Evolutionary conservation across 1,140 invertebrate species (phyloP), one percentile per base, ranked within the genome.

Genomic region (Rhopalosiphum padi): DNA sequence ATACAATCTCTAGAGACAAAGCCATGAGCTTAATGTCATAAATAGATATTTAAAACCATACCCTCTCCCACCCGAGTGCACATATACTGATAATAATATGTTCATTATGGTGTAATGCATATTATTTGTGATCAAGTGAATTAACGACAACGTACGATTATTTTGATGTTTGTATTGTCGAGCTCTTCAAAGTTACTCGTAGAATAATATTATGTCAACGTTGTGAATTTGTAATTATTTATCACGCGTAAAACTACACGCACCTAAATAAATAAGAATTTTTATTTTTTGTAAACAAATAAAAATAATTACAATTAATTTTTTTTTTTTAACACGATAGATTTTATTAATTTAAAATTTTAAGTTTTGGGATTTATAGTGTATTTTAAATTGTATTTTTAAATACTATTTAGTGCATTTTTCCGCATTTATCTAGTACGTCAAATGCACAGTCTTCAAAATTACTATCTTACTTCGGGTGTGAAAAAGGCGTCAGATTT

Each of bases 401-500:
- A 15, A 30, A 30, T 11, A 3, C 25, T 68, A 46, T 68, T 68
- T 30, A 0, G 25, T n/a, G 55, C 11, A 30, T 8, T 60, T 25
- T 60, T 30, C 2, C 2, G 55, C 9, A 25, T 30, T 60, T 30
- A 60, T 9, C 30, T n/a, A 7, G 15, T n/a, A 15, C 15, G 15
- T 68, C 30, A 11, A n/a, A 68, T 68, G 3, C 30, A 68, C 5
- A 18, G 3, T 15, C 30, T 18, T 68, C 15, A 68, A 77, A n/a
- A 18, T 11, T 30, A 15, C 8, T 60, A 68, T 68, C 95, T 95
- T 94, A 97, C 96, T 95, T 97, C 97, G 86, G 95, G 94, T 5
- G 96, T 97, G 94, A 97, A 97, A 94, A 97, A 97, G 0, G 96
- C 96, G 95, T 97, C 97, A 0, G 97, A 96, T 30, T 96, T 96